Percentiles rank a stretch among this genome's conserved stretches.
These are phyloP conservation scores for Accipiter virgatus DNA, from an alignment of 2,113 vertebrate genomes.

Conservation along the genomic window DNA sequence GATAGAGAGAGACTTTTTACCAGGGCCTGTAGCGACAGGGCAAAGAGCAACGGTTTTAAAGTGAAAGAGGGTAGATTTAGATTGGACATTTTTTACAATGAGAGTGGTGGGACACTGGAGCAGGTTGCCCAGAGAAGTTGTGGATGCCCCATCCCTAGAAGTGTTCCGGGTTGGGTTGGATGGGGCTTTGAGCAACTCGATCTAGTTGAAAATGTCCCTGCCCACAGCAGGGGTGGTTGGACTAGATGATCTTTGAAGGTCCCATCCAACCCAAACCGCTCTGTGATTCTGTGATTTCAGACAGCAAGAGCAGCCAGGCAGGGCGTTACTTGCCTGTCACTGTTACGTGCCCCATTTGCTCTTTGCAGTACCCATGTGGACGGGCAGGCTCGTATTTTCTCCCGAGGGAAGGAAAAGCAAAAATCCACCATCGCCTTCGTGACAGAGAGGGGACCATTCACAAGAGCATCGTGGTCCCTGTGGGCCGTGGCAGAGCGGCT, in stretches of 20 bases:
- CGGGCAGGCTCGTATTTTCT: not conserved
- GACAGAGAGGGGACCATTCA: not conserved
- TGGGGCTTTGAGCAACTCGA: accelerated
- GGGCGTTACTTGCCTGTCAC: not conserved
- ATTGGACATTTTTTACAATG: not conserved
- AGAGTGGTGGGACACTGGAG: no score
- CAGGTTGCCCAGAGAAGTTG: no score
- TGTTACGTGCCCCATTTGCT: accelerated
- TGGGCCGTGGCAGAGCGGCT: accelerated
- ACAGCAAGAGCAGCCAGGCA: not conserved
- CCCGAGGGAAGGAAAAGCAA: not conserved
- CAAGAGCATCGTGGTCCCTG: accelerated
- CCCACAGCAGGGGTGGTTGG: no score
- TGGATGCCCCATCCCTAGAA: no score
- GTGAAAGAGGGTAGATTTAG: no score
- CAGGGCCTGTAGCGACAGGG: no score
- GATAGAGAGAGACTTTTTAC: not conserved
- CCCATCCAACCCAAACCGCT: not conserved
- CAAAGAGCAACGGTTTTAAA: not conserved
- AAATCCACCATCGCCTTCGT: not conserved
- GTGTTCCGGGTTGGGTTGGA: not conserved
- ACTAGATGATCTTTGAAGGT: not conserved
- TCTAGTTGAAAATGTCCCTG: not conserved
- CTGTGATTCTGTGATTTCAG: not conserved
- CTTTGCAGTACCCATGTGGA: accelerated